Base-by-base conservation (phyloP, 1,140 invertebrate genomes). In the Ephestia elutella region DNA sequence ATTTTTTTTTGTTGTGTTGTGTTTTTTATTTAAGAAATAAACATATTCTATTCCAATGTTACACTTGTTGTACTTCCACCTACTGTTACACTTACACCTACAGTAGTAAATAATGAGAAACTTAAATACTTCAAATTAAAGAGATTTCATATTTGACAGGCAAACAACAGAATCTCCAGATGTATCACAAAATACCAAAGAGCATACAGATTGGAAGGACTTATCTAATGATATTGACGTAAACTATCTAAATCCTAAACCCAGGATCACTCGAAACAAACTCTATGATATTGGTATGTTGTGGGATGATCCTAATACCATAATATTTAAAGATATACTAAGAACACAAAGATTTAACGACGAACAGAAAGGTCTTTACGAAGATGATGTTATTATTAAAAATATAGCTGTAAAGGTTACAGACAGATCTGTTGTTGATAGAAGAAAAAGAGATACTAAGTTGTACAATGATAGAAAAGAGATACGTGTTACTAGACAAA, bases 221-320 rank as follows among this genome's bases (percentile, higher is more conserved):
- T 63, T 89, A 0, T 79, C 83, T 0, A 80, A 82, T 55, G 88
- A 89, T 57, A 87, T 68, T 0, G 83, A 87, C 51, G 77, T 89
- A 0, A 89, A 89, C 66, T 82, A 82, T 56, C 66, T 80, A 4
- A 60, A 73, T 0, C 75, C 71, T 3, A 50, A 57, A 0, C 54
- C 67, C 5, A 63, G 57, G 56, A 66, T 74, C 4, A 68, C 70
- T 0, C 63, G 62, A 59, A 77, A n/a, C n/a, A n/a, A 80, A 50
- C 56, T 51, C 5, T 65, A 74, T 5, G 69, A 83, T 51, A 73
- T 84, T 35, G 80, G 86, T 15, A n/a, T 44, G 2, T 44, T 15
- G 11, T 11, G 5, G 8, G 11, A 11, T 44, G 38, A 44, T 15
- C 5, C 5, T 44, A 44, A 44, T 15, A 44, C 38, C 1, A 35